These are phyloP conservation scores for Spea bombifrons DNA, from an alignment of 2,113 vertebrate genomes.

Conservation along the genomic window DNA sequence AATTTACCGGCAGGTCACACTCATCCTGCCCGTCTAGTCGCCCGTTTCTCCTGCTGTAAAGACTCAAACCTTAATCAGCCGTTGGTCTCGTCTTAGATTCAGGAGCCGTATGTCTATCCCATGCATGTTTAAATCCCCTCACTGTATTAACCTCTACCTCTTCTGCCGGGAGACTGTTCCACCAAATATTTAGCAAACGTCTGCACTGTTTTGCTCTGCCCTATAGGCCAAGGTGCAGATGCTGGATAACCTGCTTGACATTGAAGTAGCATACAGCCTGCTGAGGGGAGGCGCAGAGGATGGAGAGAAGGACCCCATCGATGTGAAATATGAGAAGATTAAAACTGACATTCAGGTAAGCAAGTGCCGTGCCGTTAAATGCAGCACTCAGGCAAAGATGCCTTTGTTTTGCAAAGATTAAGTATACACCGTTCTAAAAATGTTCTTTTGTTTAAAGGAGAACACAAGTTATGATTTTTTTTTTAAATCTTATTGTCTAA, in stretches of 20 bases:
- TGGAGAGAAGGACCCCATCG: constrained; percentile 88
- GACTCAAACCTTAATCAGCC: too few relatives aligned
- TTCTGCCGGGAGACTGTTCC: not conserved
- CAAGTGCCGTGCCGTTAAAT: too few relatives aligned
- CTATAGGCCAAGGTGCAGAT: constrained; percentile 92
- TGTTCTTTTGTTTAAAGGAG: constrained; percentile 4
- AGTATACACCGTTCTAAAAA: too few relatives aligned
- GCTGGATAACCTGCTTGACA: constrained; percentile 96
- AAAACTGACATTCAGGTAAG: constrained; percentile 89
- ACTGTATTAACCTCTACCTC: not conserved
- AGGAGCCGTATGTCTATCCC: too few relatives aligned
- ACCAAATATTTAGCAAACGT: not conserved
- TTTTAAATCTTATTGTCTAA: too few relatives aligned
- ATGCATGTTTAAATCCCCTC: too few relatives aligned
- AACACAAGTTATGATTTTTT: not conserved
- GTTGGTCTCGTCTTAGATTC: too few relatives aligned
- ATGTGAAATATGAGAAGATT: constrained; percentile 97
- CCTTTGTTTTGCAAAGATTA: too few relatives aligned
- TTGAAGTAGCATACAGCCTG: constrained; percentile 96
- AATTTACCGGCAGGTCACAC: too few relatives aligned
- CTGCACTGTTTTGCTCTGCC: not conserved
- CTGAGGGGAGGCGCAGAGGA: constrained; percentile 89
- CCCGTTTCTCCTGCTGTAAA: too few relatives aligned
- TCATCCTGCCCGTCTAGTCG: too few relatives aligned
- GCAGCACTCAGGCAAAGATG: too few relatives aligned